Conservation (phyloP, 2,888 invertebrate genomes). For the Oasisia sp. region DNA sequence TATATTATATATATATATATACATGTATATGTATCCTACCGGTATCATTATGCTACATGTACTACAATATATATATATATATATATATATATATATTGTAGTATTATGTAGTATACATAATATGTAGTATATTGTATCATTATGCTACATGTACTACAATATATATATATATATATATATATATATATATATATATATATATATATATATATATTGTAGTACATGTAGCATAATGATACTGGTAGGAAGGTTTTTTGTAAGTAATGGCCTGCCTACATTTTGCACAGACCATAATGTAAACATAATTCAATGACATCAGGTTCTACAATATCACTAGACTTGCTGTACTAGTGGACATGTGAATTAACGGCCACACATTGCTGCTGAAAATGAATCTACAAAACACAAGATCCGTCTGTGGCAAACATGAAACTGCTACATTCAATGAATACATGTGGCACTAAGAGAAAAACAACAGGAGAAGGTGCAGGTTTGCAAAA, state of each 20-base stretch:
- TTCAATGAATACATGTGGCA: conserved; percentile 53
- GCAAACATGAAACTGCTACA: background rate
- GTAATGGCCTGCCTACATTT: background rate
- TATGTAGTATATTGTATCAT: too few relatives aligned
- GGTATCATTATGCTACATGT: too few relatives aligned
- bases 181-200: too few relatives aligned
- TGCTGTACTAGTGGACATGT: background rate
- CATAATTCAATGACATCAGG: background rate
- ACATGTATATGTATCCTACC: background rate
- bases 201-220: too few relatives aligned
- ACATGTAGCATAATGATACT: too few relatives aligned
- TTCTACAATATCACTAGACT: background rate
- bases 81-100: too few relatives aligned
- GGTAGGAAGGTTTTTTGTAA: background rate
- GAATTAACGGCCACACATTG: background rate
- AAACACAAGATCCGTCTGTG: background rate
- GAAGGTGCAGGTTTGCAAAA: too few relatives aligned
- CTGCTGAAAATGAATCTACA: background rate
- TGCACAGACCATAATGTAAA: background rate
- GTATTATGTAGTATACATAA: too few relatives aligned
- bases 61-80: background rate
- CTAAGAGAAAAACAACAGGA: too few relatives aligned
- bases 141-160: too few relatives aligned
- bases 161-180: too few relatives aligned
- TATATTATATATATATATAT: too few relatives aligned